phyloP scores from a whole-genome alignment of 2,888 invertebrate species.

The Ariolimax columbianus region DNA sequence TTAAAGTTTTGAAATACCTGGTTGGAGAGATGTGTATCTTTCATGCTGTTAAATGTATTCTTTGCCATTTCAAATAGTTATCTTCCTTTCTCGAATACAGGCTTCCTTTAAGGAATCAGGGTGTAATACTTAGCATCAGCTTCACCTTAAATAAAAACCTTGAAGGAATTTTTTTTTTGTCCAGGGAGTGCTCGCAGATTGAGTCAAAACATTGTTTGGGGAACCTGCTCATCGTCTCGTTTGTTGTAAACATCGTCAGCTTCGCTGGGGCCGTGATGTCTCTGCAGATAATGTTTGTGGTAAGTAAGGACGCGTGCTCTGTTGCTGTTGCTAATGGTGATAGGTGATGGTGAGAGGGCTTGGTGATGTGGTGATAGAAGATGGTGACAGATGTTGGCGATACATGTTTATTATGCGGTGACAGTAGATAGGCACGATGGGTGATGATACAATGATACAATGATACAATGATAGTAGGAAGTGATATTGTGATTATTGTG shows the following conservation, averaged over 20 bases:
- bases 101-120: too few relatives aligned
- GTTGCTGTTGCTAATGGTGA: neutral
- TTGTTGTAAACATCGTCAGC: slow-evolving; percentile 27
- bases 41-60: too few relatives aligned
- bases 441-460: neutral
- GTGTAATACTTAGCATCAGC: too few relatives aligned
- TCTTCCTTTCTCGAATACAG: too few relatives aligned
- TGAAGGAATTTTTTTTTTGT: neutral
- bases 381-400: neutral
- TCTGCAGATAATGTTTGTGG: slow-evolving; percentile 34
- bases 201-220: neutral
- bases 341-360: neutral
- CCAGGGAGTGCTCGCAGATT: neutral
- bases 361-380: neutral
- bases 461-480: too few relatives aligned
- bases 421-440: neutral
- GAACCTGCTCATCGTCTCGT: neutral
- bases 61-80: too few relatives aligned
- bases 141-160: too few relatives aligned
- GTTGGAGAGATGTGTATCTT: too few relatives aligned
- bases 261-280: slow-evolving; percentile 38
- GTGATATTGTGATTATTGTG: too few relatives aligned
- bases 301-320: neutral
- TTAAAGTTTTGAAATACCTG: too few relatives aligned
- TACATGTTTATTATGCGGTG: neutral